These are phyloP conservation scores for Lycopodina hypogea DNA, from an alignment of 37 sponge, comb jelly and placozoan genomes.

Conservation along the genomic window DNA sequence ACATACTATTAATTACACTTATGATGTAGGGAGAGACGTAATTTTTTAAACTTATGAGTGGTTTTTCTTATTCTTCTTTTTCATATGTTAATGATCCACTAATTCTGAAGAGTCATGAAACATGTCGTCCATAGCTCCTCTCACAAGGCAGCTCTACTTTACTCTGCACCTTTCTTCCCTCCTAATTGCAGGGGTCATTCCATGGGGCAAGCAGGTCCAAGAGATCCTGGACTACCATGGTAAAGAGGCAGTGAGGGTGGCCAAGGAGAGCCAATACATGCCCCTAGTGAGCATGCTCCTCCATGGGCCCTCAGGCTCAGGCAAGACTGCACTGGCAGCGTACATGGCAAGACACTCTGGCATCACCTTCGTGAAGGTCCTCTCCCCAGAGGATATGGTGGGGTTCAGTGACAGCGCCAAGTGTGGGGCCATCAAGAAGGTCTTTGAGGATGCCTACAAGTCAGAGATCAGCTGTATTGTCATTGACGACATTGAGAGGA, in stretches of 20 bases:
- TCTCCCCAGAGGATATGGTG: constrained; percentile 82
- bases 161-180: neutral
- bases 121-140: too few species aligned
- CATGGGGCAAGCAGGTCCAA: constrained; percentile 64
- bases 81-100: too few species aligned
- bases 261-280: constrained; percentile 49
- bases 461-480: constrained; percentile 93
- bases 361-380: constrained; percentile 87
- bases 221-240: constrained; percentile 68
- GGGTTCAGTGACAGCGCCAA: constrained; percentile 84
- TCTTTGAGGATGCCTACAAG: constrained; percentile 98
- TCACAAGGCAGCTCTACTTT: too few species aligned
- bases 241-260: constrained; percentile 55
- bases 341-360: constrained; percentile 73
- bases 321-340: constrained; percentile 96
- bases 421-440: constrained; percentile 87
- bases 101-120: too few species aligned
- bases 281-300: constrained; percentile 84
- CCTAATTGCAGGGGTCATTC: constrained; percentile 62
- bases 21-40: too few species aligned
- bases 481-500: constrained; percentile 92
- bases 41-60: too few species aligned
- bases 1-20: too few species aligned
- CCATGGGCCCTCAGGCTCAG: constrained; percentile 70
- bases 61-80: too few species aligned